Conservation (phyloP, 2,888 invertebrate species). For the Steinernema carpocapsae region DNA sequence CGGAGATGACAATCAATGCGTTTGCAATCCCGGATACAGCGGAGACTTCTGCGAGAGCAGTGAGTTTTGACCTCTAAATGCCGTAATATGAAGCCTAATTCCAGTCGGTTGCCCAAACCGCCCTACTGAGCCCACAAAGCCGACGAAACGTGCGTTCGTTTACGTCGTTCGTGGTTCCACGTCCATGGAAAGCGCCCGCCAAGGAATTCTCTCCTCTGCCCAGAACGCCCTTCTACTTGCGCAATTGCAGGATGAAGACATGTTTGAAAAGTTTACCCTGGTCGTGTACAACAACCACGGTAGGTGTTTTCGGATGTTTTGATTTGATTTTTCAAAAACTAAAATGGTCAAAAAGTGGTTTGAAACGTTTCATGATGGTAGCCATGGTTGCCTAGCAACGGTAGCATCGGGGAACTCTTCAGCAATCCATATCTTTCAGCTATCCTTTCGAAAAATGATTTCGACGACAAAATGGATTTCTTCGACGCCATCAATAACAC, state of each 20-base stretch:
- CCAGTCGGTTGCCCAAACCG: constrained; percentile 42
- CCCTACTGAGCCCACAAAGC: constrained; percentile 45
- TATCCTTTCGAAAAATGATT: not conserved
- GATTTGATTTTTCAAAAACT: too few species aligned
- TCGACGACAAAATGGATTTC: not conserved
- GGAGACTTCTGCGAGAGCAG: constrained; percentile 48
- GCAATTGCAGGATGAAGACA: constrained; percentile 40
- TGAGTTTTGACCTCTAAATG: not conserved
- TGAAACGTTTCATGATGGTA: too few species aligned
- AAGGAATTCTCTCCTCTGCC: constrained; percentile 43
- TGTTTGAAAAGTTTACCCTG: constrained; percentile 46
- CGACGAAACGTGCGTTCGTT: constrained; percentile 43
- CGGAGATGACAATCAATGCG: constrained; percentile 39
- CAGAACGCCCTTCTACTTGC: constrained; percentile 41
- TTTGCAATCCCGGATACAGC: constrained; percentile 45
- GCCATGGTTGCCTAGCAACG: too few species aligned
- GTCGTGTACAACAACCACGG: constrained; percentile 51
- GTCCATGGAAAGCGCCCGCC: constrained; percentile 47
- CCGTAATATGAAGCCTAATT: not conserved
- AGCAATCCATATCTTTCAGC: too few species aligned
- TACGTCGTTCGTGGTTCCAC: constrained; percentile 48
- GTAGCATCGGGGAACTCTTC: too few species aligned
- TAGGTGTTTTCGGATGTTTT: too few species aligned
- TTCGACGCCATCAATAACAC: not conserved
- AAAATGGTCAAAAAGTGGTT: too few species aligned